Evolutionary conservation across 2,888 invertebrate species (phyloP).

Genomic region (Amphimallon solstitiale): DNA sequence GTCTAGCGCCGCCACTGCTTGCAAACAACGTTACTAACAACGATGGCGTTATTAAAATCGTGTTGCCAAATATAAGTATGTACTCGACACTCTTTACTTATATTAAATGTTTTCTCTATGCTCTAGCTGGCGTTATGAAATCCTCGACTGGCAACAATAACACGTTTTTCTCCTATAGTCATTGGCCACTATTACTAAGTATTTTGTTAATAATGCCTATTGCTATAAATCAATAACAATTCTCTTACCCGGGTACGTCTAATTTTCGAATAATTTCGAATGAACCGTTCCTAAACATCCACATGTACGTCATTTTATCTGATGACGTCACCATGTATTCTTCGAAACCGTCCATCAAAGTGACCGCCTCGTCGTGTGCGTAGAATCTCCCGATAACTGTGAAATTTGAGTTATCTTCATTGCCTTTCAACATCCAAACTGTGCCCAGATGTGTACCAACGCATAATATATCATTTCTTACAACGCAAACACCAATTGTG

Average conservation of each 20-base stretch:
- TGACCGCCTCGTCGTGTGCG: conserved; percentile 47
- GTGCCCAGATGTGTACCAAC: conserved; percentile 50
- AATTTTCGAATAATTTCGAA: conserved; percentile 49
- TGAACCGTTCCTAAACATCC: conserved; percentile 43
- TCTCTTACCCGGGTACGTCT: conserved; percentile 45
- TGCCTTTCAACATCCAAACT: conserved; percentile 48
- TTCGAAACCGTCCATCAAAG: conserved; percentile 47
- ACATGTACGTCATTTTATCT: conserved; percentile 47
- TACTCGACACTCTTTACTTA: no score
- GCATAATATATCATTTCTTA: conserved; percentile 47
- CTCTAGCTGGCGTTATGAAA: no score
- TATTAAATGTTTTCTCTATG: no score
- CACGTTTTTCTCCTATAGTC: no score
- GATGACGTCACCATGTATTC: conserved; percentile 49
- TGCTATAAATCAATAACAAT: not conserved
- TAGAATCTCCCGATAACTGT: conserved; percentile 44
- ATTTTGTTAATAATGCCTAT: not conserved
- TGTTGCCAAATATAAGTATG: no score
- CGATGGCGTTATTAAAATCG: no score
- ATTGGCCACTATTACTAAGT: no score
- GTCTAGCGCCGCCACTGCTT: no score
- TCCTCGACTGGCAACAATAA: no score
- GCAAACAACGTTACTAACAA: no score
- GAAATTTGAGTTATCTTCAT: conserved; percentile 43
- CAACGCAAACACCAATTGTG: conserved; percentile 48